phyloP scores from a whole-genome alignment of 2,888 invertebrate species.

The Mimumesa dahlbomi region DNA sequence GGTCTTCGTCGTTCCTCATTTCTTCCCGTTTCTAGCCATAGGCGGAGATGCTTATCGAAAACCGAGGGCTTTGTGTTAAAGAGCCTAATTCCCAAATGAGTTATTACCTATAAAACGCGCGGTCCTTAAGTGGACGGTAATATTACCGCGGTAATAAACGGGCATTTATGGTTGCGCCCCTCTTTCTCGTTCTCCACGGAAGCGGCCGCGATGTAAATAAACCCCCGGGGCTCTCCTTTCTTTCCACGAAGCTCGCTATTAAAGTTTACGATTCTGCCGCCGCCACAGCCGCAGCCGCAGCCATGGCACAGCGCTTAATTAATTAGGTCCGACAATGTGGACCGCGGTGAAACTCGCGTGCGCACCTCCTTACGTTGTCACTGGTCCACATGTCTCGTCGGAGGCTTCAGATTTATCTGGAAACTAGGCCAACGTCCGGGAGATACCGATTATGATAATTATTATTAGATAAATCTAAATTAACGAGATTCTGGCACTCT shows the following conservation, averaged over 20 bases:
- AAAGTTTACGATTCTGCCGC: constrained; percentile 64
- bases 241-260: constrained; percentile 65
- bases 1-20: constrained; percentile 33
- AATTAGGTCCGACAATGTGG: constrained; percentile 63
- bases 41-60: constrained; percentile 69
- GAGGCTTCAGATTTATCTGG: too few relatives aligned
- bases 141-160: constrained; percentile 76
- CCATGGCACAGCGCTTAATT: constrained; percentile 66
- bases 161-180: constrained; percentile 68
- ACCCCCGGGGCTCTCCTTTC: constrained; percentile 49
- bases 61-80: constrained; percentile 73
- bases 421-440: too few relatives aligned
- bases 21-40: constrained; percentile 22
- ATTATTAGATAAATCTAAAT: too few relatives aligned
- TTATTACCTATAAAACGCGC: constrained; percentile 75
- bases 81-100: constrained; percentile 75
- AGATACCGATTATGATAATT: too few relatives aligned
- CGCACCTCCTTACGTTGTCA: too few relatives aligned
- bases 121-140: constrained; percentile 73
- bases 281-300: constrained; percentile 53
- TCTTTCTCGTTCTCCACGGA: constrained; percentile 57
- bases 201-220: constrained; percentile 61
- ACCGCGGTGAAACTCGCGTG: constrained; percentile 23
- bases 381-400: too few relatives aligned
- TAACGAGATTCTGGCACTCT: too few relatives aligned